These are phyloP conservation scores for Cataglyphis rosenhaueri DNA, from an alignment of 2,888 invertebrate species.

Conservation along the genomic window DNA sequence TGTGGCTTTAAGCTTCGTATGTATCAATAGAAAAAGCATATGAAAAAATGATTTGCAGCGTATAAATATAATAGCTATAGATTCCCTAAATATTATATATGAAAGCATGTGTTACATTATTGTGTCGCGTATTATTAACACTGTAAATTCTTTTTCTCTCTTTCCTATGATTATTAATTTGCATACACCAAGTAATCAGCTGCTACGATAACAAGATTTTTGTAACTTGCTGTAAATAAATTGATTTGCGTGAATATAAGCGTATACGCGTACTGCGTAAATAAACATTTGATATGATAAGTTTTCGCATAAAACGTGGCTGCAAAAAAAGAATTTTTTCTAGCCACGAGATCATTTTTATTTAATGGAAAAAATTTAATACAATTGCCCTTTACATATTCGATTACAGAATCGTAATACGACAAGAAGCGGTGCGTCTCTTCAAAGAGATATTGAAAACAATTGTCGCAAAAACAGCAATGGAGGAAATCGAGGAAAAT, in stretches of 20 bases:
- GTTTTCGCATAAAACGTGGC: not conserved
- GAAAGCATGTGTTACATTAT: not conserved
- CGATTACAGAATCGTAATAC: not conserved
- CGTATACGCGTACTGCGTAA: not conserved
- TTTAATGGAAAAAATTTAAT: slow-evolving; percentile 3
- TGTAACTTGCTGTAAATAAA: not conserved
- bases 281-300: not conserved
- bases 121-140: not conserved
- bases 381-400: not conserved
- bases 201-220: not conserved
- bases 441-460: slow-evolving; percentile 59
- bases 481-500: slow-evolving; percentile 16
- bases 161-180: slow-evolving; percentile 13
- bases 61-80: slow-evolving; percentile 13
- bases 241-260: not conserved
- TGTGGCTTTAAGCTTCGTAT: not conserved
- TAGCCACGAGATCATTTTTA: not conserved
- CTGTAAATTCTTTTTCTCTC: not conserved
- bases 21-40: not conserved
- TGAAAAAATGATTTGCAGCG: not conserved
- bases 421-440: not conserved
- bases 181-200: not conserved
- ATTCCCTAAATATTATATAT: not conserved
- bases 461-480: slow-evolving; percentile 48
- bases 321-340: not conserved